Evolutionary conservation across 2,113 vertebrate genomes (phyloP), one percentile per base, ranked within the genome.

Genomic region (Phrynosoma platyrhinos): DNA sequence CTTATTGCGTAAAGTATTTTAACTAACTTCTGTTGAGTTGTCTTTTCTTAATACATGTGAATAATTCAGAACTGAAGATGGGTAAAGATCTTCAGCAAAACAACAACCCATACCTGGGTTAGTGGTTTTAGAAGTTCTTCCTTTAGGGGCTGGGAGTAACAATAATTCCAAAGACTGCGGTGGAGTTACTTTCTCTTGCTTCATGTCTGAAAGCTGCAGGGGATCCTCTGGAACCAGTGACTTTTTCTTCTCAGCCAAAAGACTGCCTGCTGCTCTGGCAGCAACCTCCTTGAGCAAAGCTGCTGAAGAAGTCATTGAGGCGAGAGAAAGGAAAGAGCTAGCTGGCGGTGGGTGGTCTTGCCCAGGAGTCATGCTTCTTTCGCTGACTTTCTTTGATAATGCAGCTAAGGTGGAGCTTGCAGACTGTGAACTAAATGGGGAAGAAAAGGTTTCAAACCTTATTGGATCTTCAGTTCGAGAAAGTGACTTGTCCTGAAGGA

Each of bases 251-350:
- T 99, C 99, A 10, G 98, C 98, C 93, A 99, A 96, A 36, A 99
- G 97, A 91, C 97, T 99, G 90, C 99, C 98, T 0, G 99, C 98
- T 55, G 98, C 99, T 94, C 99, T 98, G 21, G 99, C 99, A 14
- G 99, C 99, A 89, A 99, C 99, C 96, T 99, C 99, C 93, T 99
- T 99, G 92, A 99, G 98, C 86, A 99, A 98, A 86, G 99, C 98
- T 79, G 99, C 99, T 0, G 99, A 99, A 86, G 99, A 99, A 92
- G 98, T 99, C 98, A 99, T 99, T 76, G 99, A 99, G 92, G 98
- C 98, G 88, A 99, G 95, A 27, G 99, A 99, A 91, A 99, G 98
- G 93, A 99, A 99, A 93, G 98, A 98, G 94, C 98, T 98, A 75
- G 98, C 97, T 0, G 98, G 97, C 93, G 97, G 96, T 0, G 97